Conservation (phyloP, 2,797 vertebrate genomes). For the Tauraco hartlaubi region DNA sequence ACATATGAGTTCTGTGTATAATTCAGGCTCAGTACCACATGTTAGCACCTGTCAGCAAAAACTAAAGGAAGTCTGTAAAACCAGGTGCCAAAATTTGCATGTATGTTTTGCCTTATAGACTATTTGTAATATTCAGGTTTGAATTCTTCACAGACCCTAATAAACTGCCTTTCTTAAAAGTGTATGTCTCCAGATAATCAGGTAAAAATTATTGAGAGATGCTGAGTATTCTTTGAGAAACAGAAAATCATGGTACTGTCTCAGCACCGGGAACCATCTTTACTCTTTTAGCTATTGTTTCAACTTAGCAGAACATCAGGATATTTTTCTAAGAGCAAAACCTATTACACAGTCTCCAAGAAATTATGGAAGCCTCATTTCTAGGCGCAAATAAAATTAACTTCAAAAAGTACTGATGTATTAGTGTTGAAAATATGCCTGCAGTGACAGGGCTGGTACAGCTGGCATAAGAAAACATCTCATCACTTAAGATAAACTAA, state of each 20-base stretch:
- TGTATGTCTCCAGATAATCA: neutral
- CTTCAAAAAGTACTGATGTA: neutral
- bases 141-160: neutral
- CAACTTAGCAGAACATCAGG: neutral
- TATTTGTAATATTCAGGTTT: neutral
- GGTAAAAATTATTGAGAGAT: neutral
- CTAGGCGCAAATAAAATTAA: neutral
- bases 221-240: neutral
- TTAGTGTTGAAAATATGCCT: neutral
- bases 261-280: neutral
- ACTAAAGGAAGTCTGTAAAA: neutral
- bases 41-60: neutral
- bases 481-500: neutral
- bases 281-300: conserved; percentile 14
- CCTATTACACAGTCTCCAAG: neutral
- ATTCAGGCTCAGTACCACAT: neutral
- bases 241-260: neutral
- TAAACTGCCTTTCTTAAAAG: neutral
- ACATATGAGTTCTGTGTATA: neutral
- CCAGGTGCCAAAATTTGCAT: accelerated
- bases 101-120: neutral
- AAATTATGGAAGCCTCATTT: neutral
- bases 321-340: conserved; percentile 6
- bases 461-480: neutral
- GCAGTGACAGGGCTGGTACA: neutral